Evolutionary conservation across 2,113 vertebrate genomes (phyloP), one percentile per base, ranked within the genome.

Genomic region (Anthoscopus minutus): DNA sequence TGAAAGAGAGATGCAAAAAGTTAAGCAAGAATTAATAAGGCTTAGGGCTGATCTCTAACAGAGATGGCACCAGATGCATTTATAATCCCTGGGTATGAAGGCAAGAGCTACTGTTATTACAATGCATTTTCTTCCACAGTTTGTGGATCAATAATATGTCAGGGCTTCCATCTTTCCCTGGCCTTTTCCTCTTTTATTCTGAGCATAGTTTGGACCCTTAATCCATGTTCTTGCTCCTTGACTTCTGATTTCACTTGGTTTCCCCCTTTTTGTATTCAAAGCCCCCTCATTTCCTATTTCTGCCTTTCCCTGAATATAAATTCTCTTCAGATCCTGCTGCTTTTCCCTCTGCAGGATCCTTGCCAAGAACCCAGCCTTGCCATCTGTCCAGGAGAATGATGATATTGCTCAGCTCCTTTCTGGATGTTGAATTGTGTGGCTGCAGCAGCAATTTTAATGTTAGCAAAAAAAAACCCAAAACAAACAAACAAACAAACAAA

Each of bases 291-390:
- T 94, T 93, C 91, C 70, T 72, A 88, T 82, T 89, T 56, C 87
- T 76, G 4, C 13, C 66, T 80, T 62, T 44, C 7, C 37, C 91
- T 81, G 53, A 25, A 25, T 31, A 48, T 7, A 53, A 64, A 79
- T 92, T 91, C 50, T 73, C 66, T 82, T 38, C 87, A 82, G 62
- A 33, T 87, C 78, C 89, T 81, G 35, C 62, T 3, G 42, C 89
- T 73, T 95, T 80, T 95, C 66, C 53, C 42, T 89, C 66, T 76
- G 28, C 69, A 81, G 48, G 22, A 80, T 91, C 50, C 54, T 91
- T 95, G 89, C 91, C 95, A 96, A 85, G 89, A 89, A 25, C 66
- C 33, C 89, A 92, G 58, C 62, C 53, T 85, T 89, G 66, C 96
- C 95, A 94, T 95, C 89, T 96, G 96, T 74, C 84, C 81, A 58